These are phyloP conservation scores for Chlorocebus sabaeus DNA, from an alignment of 2,113 vertebrate genomes.

Conservation along the genomic window DNA sequence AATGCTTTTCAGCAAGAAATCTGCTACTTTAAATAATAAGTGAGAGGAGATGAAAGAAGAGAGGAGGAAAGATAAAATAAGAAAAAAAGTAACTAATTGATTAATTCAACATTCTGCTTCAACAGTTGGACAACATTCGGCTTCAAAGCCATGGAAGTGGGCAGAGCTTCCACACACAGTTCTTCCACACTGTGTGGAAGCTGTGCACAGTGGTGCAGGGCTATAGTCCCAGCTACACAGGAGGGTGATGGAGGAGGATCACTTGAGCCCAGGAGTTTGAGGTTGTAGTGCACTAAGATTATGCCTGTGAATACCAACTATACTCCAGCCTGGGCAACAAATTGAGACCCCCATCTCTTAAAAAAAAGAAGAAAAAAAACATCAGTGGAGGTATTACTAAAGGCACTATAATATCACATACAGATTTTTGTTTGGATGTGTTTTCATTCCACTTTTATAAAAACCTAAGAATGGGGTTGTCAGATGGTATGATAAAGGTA, in stretches of 20 bases:
- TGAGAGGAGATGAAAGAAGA: background rate
- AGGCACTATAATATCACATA: background rate
- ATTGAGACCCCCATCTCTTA: background rate
- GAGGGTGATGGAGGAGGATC: background rate
- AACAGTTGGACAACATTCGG: background rate
- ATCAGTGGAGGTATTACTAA: background rate
- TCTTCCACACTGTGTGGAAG: background rate
- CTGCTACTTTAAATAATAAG: background rate
- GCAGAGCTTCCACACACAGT: no score
- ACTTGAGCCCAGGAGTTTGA: background rate
- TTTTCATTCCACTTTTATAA: background rate
- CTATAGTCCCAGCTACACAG: background rate
- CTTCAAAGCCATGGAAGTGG: no score
- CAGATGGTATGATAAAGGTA: background rate
- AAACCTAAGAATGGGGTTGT: background rate
- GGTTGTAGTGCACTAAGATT: background rate
- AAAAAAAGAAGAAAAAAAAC: background rate
- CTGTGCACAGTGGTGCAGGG: no score
- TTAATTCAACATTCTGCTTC: conserved; percentile 1
- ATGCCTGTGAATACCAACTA: background rate
- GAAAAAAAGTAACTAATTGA: background rate
- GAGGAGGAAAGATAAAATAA: background rate
- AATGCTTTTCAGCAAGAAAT: background rate
- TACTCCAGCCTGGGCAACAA: background rate
- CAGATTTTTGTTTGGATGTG: background rate